phyloP scores from a whole-genome alignment of 2,113 vertebrate species.

The Aramus guarauna region DNA sequence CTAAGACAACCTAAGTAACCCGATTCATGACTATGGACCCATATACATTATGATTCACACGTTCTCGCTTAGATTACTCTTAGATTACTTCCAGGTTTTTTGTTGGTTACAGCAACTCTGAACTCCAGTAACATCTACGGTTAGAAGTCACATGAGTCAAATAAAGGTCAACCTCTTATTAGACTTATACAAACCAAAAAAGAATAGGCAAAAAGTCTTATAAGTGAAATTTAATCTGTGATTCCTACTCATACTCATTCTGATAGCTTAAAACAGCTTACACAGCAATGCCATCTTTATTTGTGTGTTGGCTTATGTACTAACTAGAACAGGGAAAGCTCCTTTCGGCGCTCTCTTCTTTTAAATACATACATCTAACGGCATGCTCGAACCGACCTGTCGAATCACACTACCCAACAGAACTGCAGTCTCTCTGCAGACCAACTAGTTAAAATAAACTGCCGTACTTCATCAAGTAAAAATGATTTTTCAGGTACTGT shows the following conservation, averaged over 20 bases:
- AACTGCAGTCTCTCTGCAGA: neutral
- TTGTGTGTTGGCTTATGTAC: neutral
- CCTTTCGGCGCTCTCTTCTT: neutral
- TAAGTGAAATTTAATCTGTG: neutral
- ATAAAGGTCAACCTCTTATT: neutral
- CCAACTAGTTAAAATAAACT: neutral
- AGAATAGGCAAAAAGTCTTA: too few species aligned
- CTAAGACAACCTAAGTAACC: neutral
- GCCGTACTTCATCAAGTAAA: neutral
- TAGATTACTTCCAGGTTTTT: neutral
- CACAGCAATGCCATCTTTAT: neutral
- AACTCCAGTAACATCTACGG: neutral
- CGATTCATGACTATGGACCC: neutral
- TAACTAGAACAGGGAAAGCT: neutral
- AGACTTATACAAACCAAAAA: too few species aligned
- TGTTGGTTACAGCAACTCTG: neutral
- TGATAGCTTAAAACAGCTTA: neutral
- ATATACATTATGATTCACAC: neutral
- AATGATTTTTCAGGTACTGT: neutral
- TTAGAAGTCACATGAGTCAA: neutral
- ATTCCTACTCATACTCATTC: neutral
- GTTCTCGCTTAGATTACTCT: neutral
- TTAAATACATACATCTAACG: neutral
- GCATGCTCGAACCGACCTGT: neutral
- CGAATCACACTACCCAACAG: neutral